A percentile compares a stretch with the other conserved stretches of the same genome.
phyloP scores from a whole-genome alignment of 1,140 invertebrate species.

The Plectrocnemia conspersa region DNA sequence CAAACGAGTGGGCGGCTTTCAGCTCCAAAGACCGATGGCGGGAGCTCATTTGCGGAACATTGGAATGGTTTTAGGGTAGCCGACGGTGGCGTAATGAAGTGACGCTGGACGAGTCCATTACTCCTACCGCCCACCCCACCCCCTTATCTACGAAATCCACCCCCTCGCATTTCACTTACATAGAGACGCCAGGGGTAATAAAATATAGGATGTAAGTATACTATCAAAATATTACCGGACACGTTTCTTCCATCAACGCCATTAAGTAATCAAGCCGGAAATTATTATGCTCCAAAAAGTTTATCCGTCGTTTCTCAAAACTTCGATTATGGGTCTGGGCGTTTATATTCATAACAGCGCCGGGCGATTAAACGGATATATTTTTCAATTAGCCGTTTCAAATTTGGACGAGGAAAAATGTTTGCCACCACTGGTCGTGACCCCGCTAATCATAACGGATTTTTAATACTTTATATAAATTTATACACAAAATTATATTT shows the following conservation, averaged over 20 bases:
- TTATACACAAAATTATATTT: too few relatives aligned
- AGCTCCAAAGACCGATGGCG: background rate
- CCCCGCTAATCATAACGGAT: too few relatives aligned
- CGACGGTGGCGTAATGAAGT: conserved; percentile 31
- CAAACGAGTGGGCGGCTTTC: too few relatives aligned
- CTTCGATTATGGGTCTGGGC: too few relatives aligned
- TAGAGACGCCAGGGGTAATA: conserved; percentile 21
- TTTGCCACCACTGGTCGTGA: too few relatives aligned
- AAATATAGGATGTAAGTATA: conserved; percentile 17
- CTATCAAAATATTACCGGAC: conserved; percentile 25
- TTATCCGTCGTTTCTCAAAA: too few relatives aligned
- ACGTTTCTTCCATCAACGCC: conserved; percentile 23
- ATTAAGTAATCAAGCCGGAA: conserved; percentile 24
- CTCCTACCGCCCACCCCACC: conserved; percentile 13
- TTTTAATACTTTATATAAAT: too few relatives aligned
- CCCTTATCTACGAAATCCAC: background rate
- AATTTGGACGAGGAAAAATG: too few relatives aligned
- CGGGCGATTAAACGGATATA: too few relatives aligned
- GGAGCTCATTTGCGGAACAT: conserved; percentile 33
- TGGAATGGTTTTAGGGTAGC: conserved; percentile 34
- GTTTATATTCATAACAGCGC: too few relatives aligned
- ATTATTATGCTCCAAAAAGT: too few relatives aligned
- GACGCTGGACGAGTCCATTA: conserved; percentile 34
- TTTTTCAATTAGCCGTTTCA: too few relatives aligned
- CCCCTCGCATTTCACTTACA: conserved; percentile 15